Evolutionary conservation across 1,140 invertebrate species (phyloP), one percentile per base, ranked within the genome.

Genomic region (Diabrotica undecimpunctata): DNA sequence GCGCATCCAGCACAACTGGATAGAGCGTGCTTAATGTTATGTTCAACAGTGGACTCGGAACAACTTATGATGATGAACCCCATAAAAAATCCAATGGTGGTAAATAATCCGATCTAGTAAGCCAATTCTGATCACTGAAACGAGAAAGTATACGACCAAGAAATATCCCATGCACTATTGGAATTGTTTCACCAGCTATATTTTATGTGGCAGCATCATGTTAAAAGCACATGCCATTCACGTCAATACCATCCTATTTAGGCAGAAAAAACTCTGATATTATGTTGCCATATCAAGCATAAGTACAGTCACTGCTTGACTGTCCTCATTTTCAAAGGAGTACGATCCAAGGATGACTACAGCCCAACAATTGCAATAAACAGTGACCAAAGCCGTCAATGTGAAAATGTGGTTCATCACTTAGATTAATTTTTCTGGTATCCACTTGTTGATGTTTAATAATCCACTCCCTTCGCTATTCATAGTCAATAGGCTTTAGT

Each of bases 151-250:
- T 57, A 59, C 63, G 64, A 64, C 67, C 56, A n/a, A 64, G 67
- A 64, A 73, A 72, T 70, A 58, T 65, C 66, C 66, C 67, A 52
- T 69, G 61, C 54, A 73, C 62, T 66, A 73, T 66, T 67, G 65
- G 13, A 57, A 70, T 66, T 65, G 63, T 67, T 69, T 70, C 65
- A 54, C 65, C 63, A 52, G 60, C 67, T 71, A 35, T 53, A 60
- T 65, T 35, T 61, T 65, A 67, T 53, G 69, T 46, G 7, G 39
- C 39, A 46, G 7, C 39, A 10, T 0, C 12, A 9, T 54, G 7
- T 3, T 3, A 54, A 54, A 54, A 54, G 0, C n/a, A 61, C 10
- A 46, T 46, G 11, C 11, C 7, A 46, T 0, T 10, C 39, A 46
- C 39, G 11, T 46, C 39, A 46, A 46, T 46, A 46, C 39, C 39